These are phyloP conservation scores for Melanotaenia maccullochi DNA, from an alignment of 2,797 vertebrate species.

Conservation along the genomic window DNA sequence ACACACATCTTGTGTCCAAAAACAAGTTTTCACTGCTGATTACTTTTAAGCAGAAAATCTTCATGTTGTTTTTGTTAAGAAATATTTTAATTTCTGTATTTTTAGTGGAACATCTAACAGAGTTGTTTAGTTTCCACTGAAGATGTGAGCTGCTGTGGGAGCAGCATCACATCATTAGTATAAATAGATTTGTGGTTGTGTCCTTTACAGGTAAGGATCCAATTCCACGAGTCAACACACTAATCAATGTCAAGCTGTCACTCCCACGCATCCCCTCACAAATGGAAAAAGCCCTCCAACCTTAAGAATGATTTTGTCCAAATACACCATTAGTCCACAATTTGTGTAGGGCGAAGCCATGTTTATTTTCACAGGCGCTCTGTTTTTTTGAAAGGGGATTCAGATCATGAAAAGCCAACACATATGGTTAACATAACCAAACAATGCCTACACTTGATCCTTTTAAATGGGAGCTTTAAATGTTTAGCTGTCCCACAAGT, in stretches of 20 bases:
- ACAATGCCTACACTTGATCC: conserved; percentile 84
- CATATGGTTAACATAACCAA: conserved; percentile 87
- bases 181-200: conserved; percentile 73
- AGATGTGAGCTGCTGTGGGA: conserved; percentile 60
- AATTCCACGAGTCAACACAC: conserved; percentile 79
- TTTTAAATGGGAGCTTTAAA: conserved; percentile 83
- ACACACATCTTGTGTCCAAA: conserved; percentile 39
- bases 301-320: conserved; percentile 78
- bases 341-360: conserved; percentile 81
- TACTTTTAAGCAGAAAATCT: conserved; percentile 58
- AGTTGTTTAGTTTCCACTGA: conserved; percentile 22
- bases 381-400: conserved; percentile 76
- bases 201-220: conserved; percentile 81
- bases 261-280: conserved; percentile 63
- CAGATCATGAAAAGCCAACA: conserved; percentile 81
- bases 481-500: conserved; percentile 83
- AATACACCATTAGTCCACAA: conserved; percentile 85
- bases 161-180: conserved; percentile 60
- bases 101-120: conserved; percentile 45
- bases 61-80: conserved; percentile 61
- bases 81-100: conserved; percentile 56
- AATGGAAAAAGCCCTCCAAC: conserved; percentile 80
- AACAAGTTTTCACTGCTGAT: conserved; percentile 62
- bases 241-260: conserved; percentile 83
- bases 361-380: conserved; percentile 84